These are phyloP conservation scores for Cephalotes varians DNA, from an alignment of 2,888 invertebrate species.

Conservation along the genomic window DNA sequence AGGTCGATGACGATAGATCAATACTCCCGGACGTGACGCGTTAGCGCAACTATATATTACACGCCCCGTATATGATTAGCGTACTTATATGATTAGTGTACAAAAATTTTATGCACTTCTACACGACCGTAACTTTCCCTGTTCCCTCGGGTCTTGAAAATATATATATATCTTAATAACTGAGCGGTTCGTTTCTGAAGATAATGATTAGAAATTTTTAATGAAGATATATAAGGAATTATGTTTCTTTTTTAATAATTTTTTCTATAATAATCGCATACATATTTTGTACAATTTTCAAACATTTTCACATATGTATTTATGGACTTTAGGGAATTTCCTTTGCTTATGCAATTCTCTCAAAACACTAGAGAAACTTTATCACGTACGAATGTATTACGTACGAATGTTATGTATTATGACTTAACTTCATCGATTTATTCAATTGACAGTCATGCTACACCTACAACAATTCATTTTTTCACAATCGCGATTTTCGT, in stretches of 20 bases:
- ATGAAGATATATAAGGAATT: neutral
- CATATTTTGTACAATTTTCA: neutral
- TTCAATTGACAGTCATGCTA: neutral
- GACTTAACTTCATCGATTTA: neutral
- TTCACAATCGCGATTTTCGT: neutral
- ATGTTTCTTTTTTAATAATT: constrained; percentile 1
- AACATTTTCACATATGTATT: neutral
- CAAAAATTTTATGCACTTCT: constrained; percentile 23
- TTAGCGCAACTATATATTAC: constrained; percentile 16
- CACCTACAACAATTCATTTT: neutral
- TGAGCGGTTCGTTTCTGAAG: constrained; percentile 2
- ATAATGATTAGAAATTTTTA: constrained; percentile 28
- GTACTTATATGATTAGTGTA: neutral
- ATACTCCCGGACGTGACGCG: constrained; percentile 52
- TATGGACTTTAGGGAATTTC: neutral
- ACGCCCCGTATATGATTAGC: constrained; percentile 37
- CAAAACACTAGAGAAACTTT: neutral
- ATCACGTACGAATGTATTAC: neutral
- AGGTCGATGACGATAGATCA: constrained; percentile 55
- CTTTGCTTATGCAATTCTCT: neutral
- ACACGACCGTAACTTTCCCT: constrained; percentile 17
- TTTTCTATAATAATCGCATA: neutral
- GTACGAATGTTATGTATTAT: neutral
- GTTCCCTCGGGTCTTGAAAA: constrained; percentile 11
- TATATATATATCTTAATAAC: constrained; percentile 17